Evolutionary conservation across 2,113 vertebrate genomes (phyloP).

Genomic region (Paracyprichromis sp.): DNA sequence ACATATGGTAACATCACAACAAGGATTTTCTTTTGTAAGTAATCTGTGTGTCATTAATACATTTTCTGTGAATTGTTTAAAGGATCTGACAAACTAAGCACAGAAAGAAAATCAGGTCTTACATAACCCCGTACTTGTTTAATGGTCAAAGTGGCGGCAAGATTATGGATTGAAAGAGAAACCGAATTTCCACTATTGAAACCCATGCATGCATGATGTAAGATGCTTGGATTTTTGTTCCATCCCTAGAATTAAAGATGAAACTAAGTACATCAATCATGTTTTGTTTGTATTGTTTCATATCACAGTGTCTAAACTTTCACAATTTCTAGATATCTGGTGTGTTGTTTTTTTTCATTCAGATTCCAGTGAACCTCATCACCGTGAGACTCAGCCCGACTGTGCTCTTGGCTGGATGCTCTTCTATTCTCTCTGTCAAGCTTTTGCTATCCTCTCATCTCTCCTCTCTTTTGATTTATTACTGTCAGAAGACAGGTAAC

Average conservation of each 20-base stretch:
- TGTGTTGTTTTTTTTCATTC: background rate
- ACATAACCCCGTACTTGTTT: background rate
- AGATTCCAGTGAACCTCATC: background rate
- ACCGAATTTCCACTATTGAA: background rate
- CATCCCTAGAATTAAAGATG: background rate
- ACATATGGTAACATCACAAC: background rate
- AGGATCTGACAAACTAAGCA: background rate
- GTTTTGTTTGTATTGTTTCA: background rate
- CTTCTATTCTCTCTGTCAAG: background rate
- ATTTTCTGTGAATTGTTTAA: background rate
- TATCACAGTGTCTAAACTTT: background rate
- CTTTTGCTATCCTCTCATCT: background rate
- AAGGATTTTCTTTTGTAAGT: background rate
- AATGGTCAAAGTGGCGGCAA: background rate
- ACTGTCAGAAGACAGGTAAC: background rate
- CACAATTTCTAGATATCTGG: background rate
- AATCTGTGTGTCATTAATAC: background rate
- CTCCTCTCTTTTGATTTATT: background rate
- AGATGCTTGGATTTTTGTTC: background rate
- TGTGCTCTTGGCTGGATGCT: background rate
- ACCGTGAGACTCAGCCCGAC: background rate
- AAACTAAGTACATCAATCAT: background rate
- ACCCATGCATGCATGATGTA: background rate
- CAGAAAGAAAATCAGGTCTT: background rate
- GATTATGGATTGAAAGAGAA: background rate